Percentiles rank a stretch among this genome's conserved stretches.
Conservation (phyloP, 2,888 invertebrate species). For the Temnothorax ravouxi region DNA sequence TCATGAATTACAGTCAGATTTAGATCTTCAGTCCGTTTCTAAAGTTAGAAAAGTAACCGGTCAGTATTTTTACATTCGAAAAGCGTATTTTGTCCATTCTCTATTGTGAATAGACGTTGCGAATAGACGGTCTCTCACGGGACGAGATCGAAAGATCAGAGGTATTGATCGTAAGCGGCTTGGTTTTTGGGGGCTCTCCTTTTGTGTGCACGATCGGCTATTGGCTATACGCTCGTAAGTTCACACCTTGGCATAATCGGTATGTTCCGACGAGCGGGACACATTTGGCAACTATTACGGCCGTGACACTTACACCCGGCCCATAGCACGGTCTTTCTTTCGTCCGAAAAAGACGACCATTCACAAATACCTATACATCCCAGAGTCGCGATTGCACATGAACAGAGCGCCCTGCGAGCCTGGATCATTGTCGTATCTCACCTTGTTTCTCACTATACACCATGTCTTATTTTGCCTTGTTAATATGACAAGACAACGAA, state of each 20-base stretch:
- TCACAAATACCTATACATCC: constrained; percentile 14
- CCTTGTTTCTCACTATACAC: neutral
- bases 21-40: constrained; percentile 2
- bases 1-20: constrained; percentile 37
- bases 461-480: neutral
- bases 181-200: constrained; percentile 74
- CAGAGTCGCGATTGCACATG: neutral
- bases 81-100: constrained; percentile 72
- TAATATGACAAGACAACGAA: neutral
- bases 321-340: constrained; percentile 20
- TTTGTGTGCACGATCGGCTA: constrained; percentile 75
- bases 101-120: constrained; percentile 68
- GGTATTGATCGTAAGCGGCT: constrained; percentile 85
- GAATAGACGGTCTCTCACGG: constrained; percentile 65
- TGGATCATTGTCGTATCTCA: neutral
- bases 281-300: constrained; percentile 73
- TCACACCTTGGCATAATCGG: constrained; percentile 81
- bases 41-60: constrained; percentile 49
- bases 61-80: constrained; percentile 69
- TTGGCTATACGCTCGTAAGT: constrained; percentile 75
- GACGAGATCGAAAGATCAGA: constrained; percentile 76
- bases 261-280: constrained; percentile 71
- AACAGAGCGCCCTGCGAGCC: neutral
- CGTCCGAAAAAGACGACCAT: constrained; percentile 23
- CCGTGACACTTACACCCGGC: constrained; percentile 67